These are phyloP conservation scores for Diacarnus erythraeanus DNA, from an alignment of 37 sponge, comb jelly and placozoan species.

Conservation along the genomic window DNA sequence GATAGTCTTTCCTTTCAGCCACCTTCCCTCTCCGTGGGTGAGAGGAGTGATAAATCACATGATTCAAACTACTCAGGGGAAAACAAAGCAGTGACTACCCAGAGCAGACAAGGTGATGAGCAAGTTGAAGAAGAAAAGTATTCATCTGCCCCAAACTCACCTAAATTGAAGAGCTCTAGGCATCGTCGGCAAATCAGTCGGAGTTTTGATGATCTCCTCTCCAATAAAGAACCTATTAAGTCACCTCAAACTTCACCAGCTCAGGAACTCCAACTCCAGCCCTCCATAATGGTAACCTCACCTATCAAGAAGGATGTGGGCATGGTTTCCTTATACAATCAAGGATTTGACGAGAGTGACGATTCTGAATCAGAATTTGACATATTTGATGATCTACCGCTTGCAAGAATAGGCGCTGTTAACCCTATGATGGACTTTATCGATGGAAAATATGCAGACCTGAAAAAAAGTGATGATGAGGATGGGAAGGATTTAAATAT, in stretches of 20 bases:
- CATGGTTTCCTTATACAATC: not conserved
- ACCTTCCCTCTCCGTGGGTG: not conserved
- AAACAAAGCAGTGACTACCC: not conserved
- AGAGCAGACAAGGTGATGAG: not conserved
- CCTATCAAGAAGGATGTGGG: not conserved
- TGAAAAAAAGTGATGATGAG: not conserved
- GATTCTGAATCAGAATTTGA: not conserved
- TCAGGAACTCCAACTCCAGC: not conserved
- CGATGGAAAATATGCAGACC: not conserved
- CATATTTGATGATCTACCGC: not conserved
- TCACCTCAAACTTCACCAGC: constrained; percentile 9
- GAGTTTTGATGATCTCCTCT: constrained; percentile 32
- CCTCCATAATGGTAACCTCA: not conserved
- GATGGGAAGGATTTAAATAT: not conserved
- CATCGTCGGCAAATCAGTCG: constrained; percentile 9
- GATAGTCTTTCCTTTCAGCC: not conserved
- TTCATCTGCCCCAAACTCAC: constrained; percentile 44
- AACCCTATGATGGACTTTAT: not conserved
- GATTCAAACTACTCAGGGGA: not conserved
- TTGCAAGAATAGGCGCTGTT: not conserved
- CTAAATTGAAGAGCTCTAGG: not conserved
- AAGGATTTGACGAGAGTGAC: not conserved
- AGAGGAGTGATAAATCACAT: not conserved
- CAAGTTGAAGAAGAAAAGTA: constrained; percentile 12
- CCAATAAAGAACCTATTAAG: not conserved